These are phyloP conservation scores for Drosophila kambysellisi DNA, from an alignment of 2,888 invertebrate species.

Conservation along the genomic window DNA sequence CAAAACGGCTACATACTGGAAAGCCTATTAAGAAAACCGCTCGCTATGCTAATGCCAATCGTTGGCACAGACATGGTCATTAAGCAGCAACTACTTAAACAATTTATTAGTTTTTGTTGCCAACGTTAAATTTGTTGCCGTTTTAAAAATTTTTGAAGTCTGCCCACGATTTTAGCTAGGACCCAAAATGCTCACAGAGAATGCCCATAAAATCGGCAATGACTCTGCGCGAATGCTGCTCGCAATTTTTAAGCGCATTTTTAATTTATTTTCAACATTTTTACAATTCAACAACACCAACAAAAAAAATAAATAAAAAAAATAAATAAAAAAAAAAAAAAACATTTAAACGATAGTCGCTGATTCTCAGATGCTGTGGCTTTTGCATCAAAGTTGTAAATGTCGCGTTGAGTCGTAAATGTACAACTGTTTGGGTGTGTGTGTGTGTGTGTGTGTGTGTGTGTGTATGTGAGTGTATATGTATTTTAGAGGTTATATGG, in stretches of 20 bases:
- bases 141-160: conserved; percentile 31
- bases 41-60: conserved; percentile 26
- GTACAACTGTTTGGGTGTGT: conserved; percentile 14
- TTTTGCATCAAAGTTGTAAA: conserved; percentile 80
- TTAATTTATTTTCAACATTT: conserved; percentile 77
- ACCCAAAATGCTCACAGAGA: conserved; percentile 58
- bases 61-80: conserved; percentile 35
- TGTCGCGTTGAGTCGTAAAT: conserved; percentile 82
- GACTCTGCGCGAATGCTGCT: conserved; percentile 39
- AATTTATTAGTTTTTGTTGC: conserved; percentile 60
- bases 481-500: conserved; percentile 57
- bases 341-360: conserved; percentile 48
- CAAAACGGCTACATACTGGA: not conserved
- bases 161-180: conserved; percentile 66
- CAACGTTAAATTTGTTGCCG: conserved; percentile 54
- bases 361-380: conserved; percentile 43
- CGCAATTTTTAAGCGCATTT: conserved; percentile 67
- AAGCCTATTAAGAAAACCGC: conserved; percentile 8
- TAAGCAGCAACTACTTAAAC: conserved; percentile 43
- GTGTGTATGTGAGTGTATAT: conserved; percentile 2
- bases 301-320: not conserved
- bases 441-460: conserved; percentile 3
- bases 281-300: conserved; percentile 63
- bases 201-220: conserved; percentile 52
- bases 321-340: not conserved